phyloP scores from a whole-genome alignment of 35 echinoderm and acorn worm genomes.

The Eucidaris tribuloides region DNA sequence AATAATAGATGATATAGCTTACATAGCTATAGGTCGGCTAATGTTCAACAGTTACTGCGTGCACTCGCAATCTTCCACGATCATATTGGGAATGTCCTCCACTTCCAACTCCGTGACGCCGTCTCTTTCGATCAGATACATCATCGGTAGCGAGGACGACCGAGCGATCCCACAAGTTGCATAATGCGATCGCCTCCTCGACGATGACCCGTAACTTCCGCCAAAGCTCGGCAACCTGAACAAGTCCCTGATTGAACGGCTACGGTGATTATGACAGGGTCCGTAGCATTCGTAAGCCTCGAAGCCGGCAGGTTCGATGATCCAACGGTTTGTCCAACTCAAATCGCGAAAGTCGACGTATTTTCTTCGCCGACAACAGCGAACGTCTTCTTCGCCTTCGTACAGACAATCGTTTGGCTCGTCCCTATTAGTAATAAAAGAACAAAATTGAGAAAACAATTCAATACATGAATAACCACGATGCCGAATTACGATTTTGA shows the following conservation, averaged over 20 bases:
- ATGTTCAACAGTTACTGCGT: too few relatives aligned
- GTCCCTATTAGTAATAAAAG: conserved; percentile 33
- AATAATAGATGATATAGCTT: too few relatives aligned
- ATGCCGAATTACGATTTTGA: too few relatives aligned
- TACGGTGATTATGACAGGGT: conserved; percentile 48
- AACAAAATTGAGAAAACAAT: conserved; percentile 30
- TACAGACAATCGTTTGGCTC: conserved; percentile 59
- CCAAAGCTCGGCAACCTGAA: conserved; percentile 10
- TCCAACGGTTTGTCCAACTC: conserved; percentile 86
- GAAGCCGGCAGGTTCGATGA: conserved; percentile 92
- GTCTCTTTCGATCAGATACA: conserved; percentile 79
- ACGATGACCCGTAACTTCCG: neutral
- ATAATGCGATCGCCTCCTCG: neutral
- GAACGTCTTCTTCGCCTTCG: conserved; percentile 39
- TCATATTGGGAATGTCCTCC: conserved; percentile 90
- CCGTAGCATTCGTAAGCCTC: conserved; percentile 86
- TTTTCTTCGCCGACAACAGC: conserved; percentile 72
- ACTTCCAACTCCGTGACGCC: conserved; percentile 74
- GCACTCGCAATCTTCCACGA: conserved; percentile 88
- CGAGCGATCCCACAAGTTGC: conserved; percentile 58
- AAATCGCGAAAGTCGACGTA: conserved; percentile 80
- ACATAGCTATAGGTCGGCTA: too few relatives aligned
- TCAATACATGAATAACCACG: neutral
- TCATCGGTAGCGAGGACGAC: conserved; percentile 79
- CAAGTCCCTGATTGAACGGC: conserved; percentile 25